These are phyloP conservation scores for Decapterus maruadsi DNA, from an alignment of 2,797 vertebrate genomes.

Conservation along the genomic window DNA sequence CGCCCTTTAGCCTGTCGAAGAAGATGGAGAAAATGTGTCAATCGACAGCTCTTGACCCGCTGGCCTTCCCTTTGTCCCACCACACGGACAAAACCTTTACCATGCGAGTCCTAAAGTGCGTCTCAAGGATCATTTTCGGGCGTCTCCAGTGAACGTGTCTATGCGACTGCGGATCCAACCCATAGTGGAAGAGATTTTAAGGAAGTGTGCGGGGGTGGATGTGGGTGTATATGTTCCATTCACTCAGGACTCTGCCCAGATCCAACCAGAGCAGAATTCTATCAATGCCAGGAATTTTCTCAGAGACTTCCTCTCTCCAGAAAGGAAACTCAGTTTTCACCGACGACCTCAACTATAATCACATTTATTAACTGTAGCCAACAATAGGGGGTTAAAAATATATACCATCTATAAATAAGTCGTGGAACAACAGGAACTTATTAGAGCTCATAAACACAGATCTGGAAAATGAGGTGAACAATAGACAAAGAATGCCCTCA, in stretches of 20 bases:
- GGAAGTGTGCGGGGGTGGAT: conserved; percentile 44
- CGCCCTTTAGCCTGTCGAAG: conserved; percentile 80
- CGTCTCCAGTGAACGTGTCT: not conserved
- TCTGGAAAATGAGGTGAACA: conserved; percentile 53
- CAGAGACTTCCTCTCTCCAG: conserved; percentile 48
- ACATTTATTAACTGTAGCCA: conserved; percentile 52
- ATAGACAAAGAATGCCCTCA: conserved; percentile 5
- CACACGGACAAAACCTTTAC: not conserved
- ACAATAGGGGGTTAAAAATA: conserved; percentile 67
- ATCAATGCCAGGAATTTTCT: conserved; percentile 57
- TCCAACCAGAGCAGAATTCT: conserved; percentile 44
- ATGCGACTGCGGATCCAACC: not conserved
- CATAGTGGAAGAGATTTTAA: conserved; percentile 3
- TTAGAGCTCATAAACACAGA: conserved; percentile 55
- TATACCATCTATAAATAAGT: conserved; percentile 48
- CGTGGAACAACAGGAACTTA: conserved; percentile 64
- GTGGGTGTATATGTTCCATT: conserved; percentile 38
- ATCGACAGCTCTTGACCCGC: not conserved
- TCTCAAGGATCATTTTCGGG: not conserved
- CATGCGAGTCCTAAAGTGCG: not conserved
- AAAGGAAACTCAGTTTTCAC: conserved; percentile 55
- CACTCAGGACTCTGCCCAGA: conserved; percentile 39
- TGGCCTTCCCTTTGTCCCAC: not conserved
- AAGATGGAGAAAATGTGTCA: conserved; percentile 8
- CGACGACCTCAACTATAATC: conserved; percentile 46